A percentile compares a stretch with the other conserved stretches of the same genome.
phyloP scores from a whole-genome alignment of 2,888 invertebrate species.

The Dugesia japonica region DNA sequence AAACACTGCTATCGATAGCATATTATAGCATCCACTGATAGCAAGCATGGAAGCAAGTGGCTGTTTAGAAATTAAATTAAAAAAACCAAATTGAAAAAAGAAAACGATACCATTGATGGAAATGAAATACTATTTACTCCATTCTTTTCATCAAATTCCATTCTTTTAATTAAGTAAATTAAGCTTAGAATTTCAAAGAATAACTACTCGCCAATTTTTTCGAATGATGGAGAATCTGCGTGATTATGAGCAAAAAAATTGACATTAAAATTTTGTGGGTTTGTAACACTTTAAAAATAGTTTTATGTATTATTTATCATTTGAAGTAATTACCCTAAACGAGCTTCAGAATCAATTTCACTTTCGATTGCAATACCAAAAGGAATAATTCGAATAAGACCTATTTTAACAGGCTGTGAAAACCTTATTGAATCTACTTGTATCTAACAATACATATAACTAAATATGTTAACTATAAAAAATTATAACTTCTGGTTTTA shows the following conservation, averaged over 20 bases:
- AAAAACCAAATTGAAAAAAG: background rate
- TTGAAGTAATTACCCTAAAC: background rate
- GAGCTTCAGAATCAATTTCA: slow-evolving; percentile 17
- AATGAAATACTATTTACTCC: slow-evolving; percentile 9
- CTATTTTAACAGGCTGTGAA: slow-evolving; percentile 22
- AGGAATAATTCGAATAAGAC: slow-evolving; percentile 22
- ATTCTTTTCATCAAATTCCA: slow-evolving; percentile 8
- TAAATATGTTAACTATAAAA: background rate
- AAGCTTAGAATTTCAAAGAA: background rate
- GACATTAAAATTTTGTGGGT: background rate
- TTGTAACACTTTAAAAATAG: background rate
- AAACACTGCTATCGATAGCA: background rate
- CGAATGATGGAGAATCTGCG: background rate
- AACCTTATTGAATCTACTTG: slow-evolving; percentile 21
- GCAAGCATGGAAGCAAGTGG: background rate
- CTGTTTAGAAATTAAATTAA: too few species aligned
- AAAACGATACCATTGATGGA: background rate
- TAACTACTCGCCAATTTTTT: slow-evolving; percentile 1
- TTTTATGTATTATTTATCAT: too few species aligned
- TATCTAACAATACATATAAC: background rate
- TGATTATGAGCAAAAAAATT: slow-evolving; percentile 14
- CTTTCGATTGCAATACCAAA: slow-evolving; percentile 24
- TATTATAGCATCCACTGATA: background rate
- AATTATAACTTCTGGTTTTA: background rate
- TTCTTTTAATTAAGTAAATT: background rate